These are phyloP conservation scores for Hemiprocne comata DNA, from an alignment of 2,113 vertebrate genomes.

Conservation along the genomic window DNA sequence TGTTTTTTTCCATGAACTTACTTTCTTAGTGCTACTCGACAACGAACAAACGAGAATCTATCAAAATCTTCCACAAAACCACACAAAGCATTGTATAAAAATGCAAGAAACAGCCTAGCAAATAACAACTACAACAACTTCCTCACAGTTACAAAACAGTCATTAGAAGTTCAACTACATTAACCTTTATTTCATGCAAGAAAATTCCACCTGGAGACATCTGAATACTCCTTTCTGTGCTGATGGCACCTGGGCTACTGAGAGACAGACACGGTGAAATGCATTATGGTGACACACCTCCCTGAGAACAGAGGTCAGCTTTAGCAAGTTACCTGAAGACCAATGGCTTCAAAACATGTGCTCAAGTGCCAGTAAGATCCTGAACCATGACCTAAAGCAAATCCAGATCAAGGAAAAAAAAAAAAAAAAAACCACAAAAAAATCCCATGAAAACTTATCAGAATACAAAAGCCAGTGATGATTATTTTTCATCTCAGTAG, in stretches of 20 bases:
- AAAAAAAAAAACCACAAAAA: too few relatives aligned
- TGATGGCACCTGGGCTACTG: not conserved
- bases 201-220: not conserved
- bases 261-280: not conserved
- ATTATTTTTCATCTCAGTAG: not conserved
- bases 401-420: not conserved
- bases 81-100: not conserved
- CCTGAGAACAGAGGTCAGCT: not conserved
- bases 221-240: not conserved
- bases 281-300: not conserved
- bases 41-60: not conserved
- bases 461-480: not conserved
- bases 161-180: not conserved
- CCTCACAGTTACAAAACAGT: not conserved
- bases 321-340: not conserved
- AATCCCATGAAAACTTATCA: not conserved
- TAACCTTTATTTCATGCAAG: not conserved
- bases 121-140: not conserved
- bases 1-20: not conserved
- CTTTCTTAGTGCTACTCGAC: not conserved
- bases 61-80: not conserved
- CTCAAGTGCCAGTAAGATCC: not conserved
- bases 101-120: not conserved
- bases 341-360: not conserved
- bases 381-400: not conserved